Conservation (phyloP, 2,113 vertebrate species). For the Gavialis gangeticus region DNA sequence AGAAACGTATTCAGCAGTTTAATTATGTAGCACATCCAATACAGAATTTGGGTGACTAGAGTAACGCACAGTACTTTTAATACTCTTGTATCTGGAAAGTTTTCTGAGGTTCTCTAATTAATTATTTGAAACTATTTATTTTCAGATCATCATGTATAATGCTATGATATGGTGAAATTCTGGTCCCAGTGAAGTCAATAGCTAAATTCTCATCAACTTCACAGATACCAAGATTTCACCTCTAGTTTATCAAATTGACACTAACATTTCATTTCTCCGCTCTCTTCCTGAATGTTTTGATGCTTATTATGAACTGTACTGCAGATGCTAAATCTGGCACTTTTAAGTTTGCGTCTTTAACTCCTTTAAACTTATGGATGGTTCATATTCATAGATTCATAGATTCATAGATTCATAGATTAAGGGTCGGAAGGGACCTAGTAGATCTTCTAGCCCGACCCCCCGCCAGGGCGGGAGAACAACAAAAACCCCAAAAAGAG, state of each 20-base stretch:
- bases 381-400: not conserved
- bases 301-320: not conserved
- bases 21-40: not conserved
- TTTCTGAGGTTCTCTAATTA: not conserved
- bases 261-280: not conserved
- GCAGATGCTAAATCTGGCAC: not conserved
- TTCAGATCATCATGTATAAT: not conserved
- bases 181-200: not conserved
- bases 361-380: not conserved
- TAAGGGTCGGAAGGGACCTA: no score
- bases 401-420: no score
- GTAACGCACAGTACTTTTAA: not conserved
- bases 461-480: no score
- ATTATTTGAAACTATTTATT: not conserved
- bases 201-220: not conserved
- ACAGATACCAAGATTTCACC: not conserved
- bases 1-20: not conserved
- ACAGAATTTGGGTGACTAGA: not conserved
- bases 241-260: not conserved
- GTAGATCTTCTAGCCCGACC: no score
- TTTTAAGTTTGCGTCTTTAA: not conserved
- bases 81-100: not conserved
- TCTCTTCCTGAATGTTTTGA: not conserved
- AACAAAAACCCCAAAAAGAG: no score
- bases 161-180: not conserved